Percentiles rank a stretch among this genome's conserved stretches.
Evolutionary conservation across 2,113 vertebrate genomes (phyloP).

Genomic region (Aspidoscelis tigris): DNA sequence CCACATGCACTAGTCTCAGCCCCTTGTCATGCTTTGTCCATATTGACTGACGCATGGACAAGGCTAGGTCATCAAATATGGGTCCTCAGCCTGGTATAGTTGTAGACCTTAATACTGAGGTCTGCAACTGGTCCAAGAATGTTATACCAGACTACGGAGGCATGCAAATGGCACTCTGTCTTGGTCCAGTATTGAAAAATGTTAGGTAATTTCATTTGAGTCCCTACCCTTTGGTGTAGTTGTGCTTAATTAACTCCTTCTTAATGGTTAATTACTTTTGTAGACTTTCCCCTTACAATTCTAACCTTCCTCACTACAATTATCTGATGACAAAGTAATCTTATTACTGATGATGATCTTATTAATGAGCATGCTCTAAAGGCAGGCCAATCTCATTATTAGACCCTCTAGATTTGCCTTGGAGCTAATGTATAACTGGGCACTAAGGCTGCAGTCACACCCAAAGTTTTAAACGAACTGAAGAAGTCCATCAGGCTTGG

Average conservation of each 20-base stretch:
- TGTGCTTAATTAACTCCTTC: conserved; percentile 25
- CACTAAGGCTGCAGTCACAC: conserved; percentile 35
- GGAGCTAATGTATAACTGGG: conserved; percentile 50
- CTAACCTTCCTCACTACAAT: conserved; percentile 56
- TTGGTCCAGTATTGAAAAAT: neutral
- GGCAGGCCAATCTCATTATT: conserved; percentile 74
- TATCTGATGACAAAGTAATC: conserved; percentile 72
- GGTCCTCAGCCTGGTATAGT: no score
- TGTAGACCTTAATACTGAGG: no score
- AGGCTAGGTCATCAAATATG: no score
- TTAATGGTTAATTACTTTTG: conserved; percentile 72
- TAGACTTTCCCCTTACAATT: conserved; percentile 66
- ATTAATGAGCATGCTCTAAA: conserved; percentile 73
- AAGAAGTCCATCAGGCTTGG: no score
- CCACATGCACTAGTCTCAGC: no score
- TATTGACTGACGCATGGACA: no score
- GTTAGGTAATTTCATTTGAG: neutral
- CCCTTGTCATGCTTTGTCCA: no score
- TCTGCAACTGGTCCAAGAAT: no score
- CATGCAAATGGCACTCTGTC: no score
- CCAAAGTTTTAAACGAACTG: neutral
- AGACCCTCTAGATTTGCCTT: conserved; percentile 70
- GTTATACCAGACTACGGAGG: no score
- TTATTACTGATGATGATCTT: conserved; percentile 74
- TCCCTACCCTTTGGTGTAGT: conserved; percentile 19